These are phyloP conservation scores for Spinus olivaceus DNA, from an alignment of 2,797 vertebrate species.

Conservation along the genomic window DNA sequence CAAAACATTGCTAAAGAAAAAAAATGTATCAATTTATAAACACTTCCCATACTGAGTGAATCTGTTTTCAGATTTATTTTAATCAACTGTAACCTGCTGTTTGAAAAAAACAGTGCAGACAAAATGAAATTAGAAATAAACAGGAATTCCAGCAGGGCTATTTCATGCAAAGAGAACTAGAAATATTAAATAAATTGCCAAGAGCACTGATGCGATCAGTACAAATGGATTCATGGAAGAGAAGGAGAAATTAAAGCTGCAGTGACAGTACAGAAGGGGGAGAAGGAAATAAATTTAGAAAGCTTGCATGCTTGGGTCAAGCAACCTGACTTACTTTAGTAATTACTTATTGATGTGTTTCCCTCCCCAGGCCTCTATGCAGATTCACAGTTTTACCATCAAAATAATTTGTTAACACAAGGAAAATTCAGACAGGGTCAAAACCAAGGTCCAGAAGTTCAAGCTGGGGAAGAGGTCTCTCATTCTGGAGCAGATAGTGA, in stretches of 20 bases:
- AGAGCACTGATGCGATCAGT: slow-evolving; percentile 15
- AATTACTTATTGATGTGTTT: slow-evolving; percentile 34
- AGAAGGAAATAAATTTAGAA: slow-evolving; percentile 33
- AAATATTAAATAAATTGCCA: slow-evolving; percentile 53
- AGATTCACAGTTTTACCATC: slow-evolving; percentile 2
- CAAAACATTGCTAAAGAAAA: slow-evolving; percentile 24
- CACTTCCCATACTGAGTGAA: slow-evolving; percentile 25
- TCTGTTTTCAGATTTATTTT: slow-evolving; percentile 58
- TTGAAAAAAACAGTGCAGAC: slow-evolving; percentile 47
- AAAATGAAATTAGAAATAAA: slow-evolving; percentile 64
- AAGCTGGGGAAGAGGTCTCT: neutral
- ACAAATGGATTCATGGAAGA: slow-evolving; percentile 24
- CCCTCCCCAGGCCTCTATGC: neutral
- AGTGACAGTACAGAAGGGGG: neutral
- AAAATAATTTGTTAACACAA: neutral
- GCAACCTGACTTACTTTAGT: neutral
- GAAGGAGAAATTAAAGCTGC: slow-evolving; percentile 42
- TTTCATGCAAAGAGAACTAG: slow-evolving; percentile 49
- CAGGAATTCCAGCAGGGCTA: slow-evolving; percentile 64
- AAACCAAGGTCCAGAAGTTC: neutral
- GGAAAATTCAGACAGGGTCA: neutral
- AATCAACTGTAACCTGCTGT: slow-evolving; percentile 59
- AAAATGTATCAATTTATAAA: neutral
- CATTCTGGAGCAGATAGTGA: neutral
- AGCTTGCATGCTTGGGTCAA: slow-evolving; percentile 3